These are phyloP conservation scores for Nasonovia ribisnigri DNA, from an alignment of 2,888 invertebrate species.

Conservation along the genomic window DNA sequence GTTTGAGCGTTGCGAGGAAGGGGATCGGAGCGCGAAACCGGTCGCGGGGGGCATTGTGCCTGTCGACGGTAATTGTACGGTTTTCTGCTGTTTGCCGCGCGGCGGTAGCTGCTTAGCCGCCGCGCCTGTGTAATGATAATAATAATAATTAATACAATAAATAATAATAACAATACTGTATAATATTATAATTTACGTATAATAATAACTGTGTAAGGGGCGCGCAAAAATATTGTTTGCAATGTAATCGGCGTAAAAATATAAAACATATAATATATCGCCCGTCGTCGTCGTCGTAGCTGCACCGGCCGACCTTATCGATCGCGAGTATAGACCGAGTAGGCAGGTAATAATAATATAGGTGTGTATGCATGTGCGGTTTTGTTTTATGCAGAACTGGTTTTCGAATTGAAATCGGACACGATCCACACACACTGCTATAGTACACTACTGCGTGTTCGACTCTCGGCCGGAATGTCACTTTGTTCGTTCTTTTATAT, in stretches of 20 bases:
- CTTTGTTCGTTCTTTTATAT: background rate
- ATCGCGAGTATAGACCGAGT: background rate
- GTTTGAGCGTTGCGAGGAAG: background rate
- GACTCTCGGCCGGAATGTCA: conserved; percentile 41
- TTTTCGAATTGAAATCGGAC: conserved; percentile 49
- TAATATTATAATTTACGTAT: background rate
- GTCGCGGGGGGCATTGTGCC: conserved; percentile 30
- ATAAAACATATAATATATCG: background rate
- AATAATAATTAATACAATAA: background rate
- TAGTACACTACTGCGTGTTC: background rate
- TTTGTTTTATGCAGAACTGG: conserved; percentile 42
- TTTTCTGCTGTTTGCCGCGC: conserved; percentile 13
- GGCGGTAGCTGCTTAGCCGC: background rate
- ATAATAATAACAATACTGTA: background rate
- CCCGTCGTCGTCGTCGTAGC: background rate
- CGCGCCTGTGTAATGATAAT: background rate
- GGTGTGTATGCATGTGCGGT: conserved; percentile 25
- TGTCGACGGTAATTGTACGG: conserved; percentile 33
- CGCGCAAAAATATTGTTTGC: background rate
- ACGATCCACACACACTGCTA: conserved; percentile 26
- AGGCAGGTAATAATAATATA: background rate
- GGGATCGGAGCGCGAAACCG: conserved; percentile 27
- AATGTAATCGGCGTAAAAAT: background rate
- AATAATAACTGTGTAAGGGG: background rate
- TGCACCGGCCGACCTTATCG: background rate